phyloP scores from a whole-genome alignment of 2,888 invertebrate genomes.

The Caradrina kadenii region DNA sequence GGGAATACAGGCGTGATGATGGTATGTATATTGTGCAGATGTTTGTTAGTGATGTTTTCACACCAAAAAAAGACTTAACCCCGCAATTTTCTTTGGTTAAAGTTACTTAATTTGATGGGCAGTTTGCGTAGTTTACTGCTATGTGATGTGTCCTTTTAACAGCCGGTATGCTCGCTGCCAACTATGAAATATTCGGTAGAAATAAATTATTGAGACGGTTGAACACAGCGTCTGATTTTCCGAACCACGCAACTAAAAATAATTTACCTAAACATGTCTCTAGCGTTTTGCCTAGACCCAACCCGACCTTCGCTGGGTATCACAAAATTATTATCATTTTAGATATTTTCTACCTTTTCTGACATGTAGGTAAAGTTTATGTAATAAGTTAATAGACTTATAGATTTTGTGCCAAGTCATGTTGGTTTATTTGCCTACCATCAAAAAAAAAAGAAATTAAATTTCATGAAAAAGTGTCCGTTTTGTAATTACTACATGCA shows the following conservation, averaged over 20 bases:
- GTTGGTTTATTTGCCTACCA: conserved; percentile 34
- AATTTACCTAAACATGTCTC: conserved; percentile 36
- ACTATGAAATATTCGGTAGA: background rate
- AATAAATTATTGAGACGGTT: conserved; percentile 9
- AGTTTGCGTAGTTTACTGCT: no score
- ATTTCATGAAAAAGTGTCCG: no score
- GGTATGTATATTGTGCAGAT: no score
- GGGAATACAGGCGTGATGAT: no score
- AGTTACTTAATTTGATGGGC: no score
- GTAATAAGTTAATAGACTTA: conserved; percentile 12
- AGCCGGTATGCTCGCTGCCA: no score
- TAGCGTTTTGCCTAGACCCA: conserved; percentile 30
- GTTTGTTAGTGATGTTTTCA: no score
- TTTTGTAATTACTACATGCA: no score
- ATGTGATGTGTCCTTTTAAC: no score
- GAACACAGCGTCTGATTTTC: conserved; percentile 10
- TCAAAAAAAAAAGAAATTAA: background rate
- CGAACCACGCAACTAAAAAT: conserved; percentile 15
- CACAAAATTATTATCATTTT: conserved; percentile 34
- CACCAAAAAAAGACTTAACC: no score
- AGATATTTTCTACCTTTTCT: conserved; percentile 35
- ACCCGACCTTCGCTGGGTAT: conserved; percentile 24
- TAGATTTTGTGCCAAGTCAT: conserved; percentile 40
- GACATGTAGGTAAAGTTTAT: conserved; percentile 14
- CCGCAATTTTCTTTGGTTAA: no score